phyloP scores from a whole-genome alignment of 2,888 invertebrate genomes.

The Dryocosmus kuriphilus region DNA sequence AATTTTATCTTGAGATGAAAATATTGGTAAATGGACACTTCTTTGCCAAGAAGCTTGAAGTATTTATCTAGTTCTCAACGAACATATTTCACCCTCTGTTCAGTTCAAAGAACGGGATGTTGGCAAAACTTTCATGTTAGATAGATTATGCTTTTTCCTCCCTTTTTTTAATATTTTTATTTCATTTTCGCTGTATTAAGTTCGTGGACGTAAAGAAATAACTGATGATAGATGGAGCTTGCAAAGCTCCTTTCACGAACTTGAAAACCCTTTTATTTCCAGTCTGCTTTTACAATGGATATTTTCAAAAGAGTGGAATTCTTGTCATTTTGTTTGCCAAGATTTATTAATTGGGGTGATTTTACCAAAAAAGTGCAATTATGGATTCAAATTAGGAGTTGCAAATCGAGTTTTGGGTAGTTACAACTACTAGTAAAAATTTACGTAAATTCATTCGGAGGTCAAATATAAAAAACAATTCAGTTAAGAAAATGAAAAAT shows the following conservation, averaged over 20 bases:
- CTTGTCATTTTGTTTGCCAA: no score
- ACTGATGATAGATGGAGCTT: constrained; percentile 8
- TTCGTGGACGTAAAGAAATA: constrained; percentile 12
- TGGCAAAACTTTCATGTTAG: constrained; percentile 13
- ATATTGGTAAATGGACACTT: background rate
- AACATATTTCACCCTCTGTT: constrained; percentile 19
- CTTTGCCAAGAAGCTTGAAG: background rate
- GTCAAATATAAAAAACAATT: no score
- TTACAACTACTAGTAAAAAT: no score
- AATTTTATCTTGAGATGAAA: background rate
- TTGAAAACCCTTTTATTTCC: background rate
- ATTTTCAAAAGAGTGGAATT: background rate
- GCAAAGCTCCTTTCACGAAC: background rate
- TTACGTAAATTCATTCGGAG: no score
- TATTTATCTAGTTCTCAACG: constrained; percentile 18
- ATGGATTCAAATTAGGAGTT: no score
- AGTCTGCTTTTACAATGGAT: background rate
- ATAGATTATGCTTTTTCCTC: background rate
- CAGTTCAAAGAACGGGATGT: constrained; percentile 11
- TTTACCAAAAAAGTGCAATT: no score
- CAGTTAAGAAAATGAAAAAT: no score
- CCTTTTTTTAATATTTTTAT: background rate
- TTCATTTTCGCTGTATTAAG: background rate
- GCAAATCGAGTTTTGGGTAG: no score
- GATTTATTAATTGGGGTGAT: no score